Percentiles rank a stretch among this genome's conserved stretches.
phyloP scores from a whole-genome alignment of 2,797 vertebrate species.

The Notoglanidium macrostoma region DNA sequence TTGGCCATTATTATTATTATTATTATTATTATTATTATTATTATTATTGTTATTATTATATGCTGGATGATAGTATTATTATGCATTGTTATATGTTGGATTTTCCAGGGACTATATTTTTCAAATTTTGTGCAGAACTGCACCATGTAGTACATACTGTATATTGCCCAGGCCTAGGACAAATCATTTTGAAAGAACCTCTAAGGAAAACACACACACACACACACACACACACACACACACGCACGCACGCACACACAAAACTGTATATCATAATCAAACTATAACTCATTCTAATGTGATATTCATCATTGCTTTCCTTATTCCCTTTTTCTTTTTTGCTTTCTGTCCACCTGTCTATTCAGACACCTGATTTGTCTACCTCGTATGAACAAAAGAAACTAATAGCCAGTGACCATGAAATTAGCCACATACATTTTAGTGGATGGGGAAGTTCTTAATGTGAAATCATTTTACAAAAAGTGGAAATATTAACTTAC shows the following conservation, averaged over 20 bases:
- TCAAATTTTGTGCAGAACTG: not conserved
- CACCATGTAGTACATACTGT: not conserved
- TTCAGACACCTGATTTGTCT: not conserved
- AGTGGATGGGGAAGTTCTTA: not conserved
- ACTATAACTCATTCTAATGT: not conserved
- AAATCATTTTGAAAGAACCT: not conserved
- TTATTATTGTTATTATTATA: not conserved
- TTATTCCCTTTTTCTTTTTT: not conserved
- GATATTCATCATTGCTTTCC: not conserved
- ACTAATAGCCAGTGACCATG: not conserved
- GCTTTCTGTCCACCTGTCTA: not conserved
- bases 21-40: too few species aligned
- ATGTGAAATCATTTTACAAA: not conserved
- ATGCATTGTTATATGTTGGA: not conserved
- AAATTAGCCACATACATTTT: not conserved
- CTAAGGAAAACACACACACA: not conserved
- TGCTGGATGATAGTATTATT: not conserved
- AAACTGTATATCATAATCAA: not conserved
- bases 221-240: not conserved
- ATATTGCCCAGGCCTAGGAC: not conserved
- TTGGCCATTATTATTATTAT: too few species aligned
- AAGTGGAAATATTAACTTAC: not conserved
- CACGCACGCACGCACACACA: not conserved
- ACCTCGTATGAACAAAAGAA: not conserved
- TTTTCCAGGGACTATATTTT: not conserved